Base-by-base conservation (phyloP, 2,113 vertebrate species). In the Chrysemys picta region DNA sequence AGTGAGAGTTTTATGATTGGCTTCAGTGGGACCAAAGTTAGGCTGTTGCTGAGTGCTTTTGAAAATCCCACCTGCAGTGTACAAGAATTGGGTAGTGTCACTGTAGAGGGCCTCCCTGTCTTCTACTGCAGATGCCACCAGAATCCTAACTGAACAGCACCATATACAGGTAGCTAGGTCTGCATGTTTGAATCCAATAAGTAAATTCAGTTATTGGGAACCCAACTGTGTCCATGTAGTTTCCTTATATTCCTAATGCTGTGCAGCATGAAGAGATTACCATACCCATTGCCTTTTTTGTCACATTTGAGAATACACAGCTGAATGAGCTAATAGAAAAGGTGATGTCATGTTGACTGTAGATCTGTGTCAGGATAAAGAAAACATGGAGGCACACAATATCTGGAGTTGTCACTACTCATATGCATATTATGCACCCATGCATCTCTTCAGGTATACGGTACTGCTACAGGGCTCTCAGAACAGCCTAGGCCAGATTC, bases 331-430 rank as follows among this genome's bases (percentile, higher is more conserved):
- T 94, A 2, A 5, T 0, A 4, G 91, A 9, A 65, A 17, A 82
- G 47, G 90, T 87, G 89, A 92, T 45, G 53, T 69, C 19, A 97
- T 93, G 88, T 21, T 85, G 76, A 50, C 57, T 47, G 88, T 82
- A 91, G 69, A 78, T 88, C 94, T 96, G 94, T 94, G 96, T 93
- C 65, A 78, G 93, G 72, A 69, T 82, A 53, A 93, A 85, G 89
- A 91, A 94, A 96, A 97, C 85, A 89, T 95, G 93, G 93, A 95
- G 29, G 42, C 88, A 88, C 62, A 59, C 89, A 95, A 95, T 93
- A 93, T 97, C 95, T 97, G 96, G 94, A 76, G 49, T 42, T 1
- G 84, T 85, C 80, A 79, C 31, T 90, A 89, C 84, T 91, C 78
- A 93, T 50, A 85, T 1, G 5, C 89, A 87, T 93, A 72, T 93